These are phyloP conservation scores for Danaus chrysippus DNA, from an alignment of 2,888 invertebrate genomes.

Conservation along the genomic window DNA sequence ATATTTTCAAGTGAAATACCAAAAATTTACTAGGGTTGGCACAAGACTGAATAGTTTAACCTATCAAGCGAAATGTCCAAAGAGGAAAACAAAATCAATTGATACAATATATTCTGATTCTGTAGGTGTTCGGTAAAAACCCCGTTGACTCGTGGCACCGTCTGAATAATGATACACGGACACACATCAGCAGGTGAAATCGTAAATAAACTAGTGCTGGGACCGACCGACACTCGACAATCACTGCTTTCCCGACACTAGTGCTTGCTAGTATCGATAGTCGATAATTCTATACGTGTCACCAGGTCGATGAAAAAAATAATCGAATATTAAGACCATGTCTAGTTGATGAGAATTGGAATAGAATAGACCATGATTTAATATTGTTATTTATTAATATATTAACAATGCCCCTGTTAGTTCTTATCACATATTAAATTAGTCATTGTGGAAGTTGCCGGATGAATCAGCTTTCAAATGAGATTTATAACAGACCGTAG, in stretches of 20 bases:
- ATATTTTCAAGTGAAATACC: no score
- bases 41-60: no score
- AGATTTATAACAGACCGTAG: conserved; percentile 7
- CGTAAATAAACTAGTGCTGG: conserved; percentile 22
- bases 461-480: conserved; percentile 44
- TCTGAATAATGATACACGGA: conserved; percentile 13
- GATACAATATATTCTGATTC: conserved; percentile 10
- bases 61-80: neutral
- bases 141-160: conserved; percentile 15
- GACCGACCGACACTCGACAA: conserved; percentile 10
- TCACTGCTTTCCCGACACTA: conserved; percentile 28
- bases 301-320: no score
- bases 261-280: conserved; percentile 19
- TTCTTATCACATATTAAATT: conserved; percentile 42
- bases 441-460: conserved; percentile 42
- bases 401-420: conserved; percentile 34
- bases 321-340: no score
- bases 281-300: no score
- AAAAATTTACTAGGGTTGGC: no score
- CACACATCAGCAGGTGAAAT: conserved; percentile 17
- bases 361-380: conserved; percentile 32
- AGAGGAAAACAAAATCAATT: neutral
- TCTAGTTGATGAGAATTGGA: no score
- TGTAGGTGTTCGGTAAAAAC: conserved; percentile 12
- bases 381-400: conserved; percentile 36